phyloP scores from a whole-genome alignment of 2,113 vertebrate genomes.

The Oxyura jamaicensis region DNA sequence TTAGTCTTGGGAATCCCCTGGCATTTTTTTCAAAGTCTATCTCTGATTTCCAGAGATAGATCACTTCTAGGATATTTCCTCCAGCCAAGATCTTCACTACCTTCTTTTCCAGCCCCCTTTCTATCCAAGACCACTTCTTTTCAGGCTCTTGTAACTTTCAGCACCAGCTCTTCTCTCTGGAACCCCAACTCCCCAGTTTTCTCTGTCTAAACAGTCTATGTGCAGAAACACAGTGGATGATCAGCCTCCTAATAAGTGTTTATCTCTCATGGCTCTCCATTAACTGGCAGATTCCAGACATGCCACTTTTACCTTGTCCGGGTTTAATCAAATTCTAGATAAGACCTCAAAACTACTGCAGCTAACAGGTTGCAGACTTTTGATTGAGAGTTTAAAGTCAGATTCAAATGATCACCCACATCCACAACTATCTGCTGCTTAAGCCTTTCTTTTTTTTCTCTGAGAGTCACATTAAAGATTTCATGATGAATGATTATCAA shows the following conservation, averaged over 20 bases:
- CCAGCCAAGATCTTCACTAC: neutral
- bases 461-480: neutral
- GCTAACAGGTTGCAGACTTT: neutral
- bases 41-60: neutral
- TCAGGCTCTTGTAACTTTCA: neutral
- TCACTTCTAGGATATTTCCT: neutral
- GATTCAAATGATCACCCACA: neutral
- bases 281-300: neutral
- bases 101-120: neutral
- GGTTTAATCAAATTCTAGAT: neutral
- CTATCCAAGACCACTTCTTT: neutral
- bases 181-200: neutral
- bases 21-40: neutral
- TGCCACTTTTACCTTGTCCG: neutral
- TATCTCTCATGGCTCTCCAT: neutral
- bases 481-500: neutral
- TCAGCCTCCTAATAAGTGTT: neutral
- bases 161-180: neutral
- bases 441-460: neutral
- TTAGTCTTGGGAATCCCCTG: neutral
- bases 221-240: neutral
- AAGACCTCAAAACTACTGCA: accelerated
- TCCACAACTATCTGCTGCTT: neutral
- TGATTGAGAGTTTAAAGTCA: neutral
- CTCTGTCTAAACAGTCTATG: neutral